Evolutionary conservation across 1,140 invertebrate species (phyloP), one percentile per base, ranked within the genome.

Genomic region (Thaumatotibia leucotreta): DNA sequence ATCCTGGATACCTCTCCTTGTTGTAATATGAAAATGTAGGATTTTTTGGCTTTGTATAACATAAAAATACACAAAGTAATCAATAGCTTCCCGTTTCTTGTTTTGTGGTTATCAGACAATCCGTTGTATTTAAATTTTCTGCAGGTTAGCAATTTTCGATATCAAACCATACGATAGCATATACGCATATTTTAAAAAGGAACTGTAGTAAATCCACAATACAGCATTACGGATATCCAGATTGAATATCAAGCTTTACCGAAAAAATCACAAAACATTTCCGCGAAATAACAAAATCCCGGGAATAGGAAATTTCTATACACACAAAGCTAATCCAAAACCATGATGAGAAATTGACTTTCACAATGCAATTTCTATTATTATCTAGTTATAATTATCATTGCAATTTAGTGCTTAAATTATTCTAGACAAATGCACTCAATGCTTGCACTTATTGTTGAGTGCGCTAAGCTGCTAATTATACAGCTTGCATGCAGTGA

Each of bases 401-500:
- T 24, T 27, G 23, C 23, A 58, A 58, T 58, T 58, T 27, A 45
- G 39, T 6, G 8, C 39, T 45, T 27, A 24, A 58, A 58, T 58
- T 58, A 58, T 58, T 27, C 5, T 27, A 58, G 52, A 58, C 52
- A 58, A 58, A 58, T 58, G 52, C 20, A 54, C 52, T 27, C 52
- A 31, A 20, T 58, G 39, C 39, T 20, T 58, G 52, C 8, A 39
- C 52, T 27, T 27, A 58, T 27, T 58, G 52, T 58, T 58, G 24
- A 58, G 52, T 58, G 52, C 24, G n/a, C 23, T 58, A 58, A 58
- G 52, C 52, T 14, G 23, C 52, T 58, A 29, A 58, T 58, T 58
- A 27, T 45, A n/a, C 39, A 58, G 24, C 29, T 27, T n/a, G 24
- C 52, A 31, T 27, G 52, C 52, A 27, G 29, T 58, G 52, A 58